phyloP scores from a whole-genome alignment of 64 coral and sea anemone species.

The Porites australiensis region DNA sequence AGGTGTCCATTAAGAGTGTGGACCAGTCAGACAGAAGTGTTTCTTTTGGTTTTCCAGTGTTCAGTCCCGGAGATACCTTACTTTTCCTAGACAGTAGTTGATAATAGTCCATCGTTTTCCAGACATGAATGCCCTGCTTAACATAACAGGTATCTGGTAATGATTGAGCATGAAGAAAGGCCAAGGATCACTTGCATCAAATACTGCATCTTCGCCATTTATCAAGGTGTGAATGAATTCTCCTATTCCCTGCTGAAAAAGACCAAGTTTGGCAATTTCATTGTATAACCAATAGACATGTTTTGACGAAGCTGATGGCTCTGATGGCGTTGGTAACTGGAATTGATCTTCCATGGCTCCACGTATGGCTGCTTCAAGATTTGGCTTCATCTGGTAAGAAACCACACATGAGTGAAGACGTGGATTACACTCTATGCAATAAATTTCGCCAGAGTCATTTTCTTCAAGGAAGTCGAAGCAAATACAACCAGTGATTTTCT shows the following conservation, averaged over 20 bases:
- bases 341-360: conserved; percentile 38
- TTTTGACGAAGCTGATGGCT: conserved; percentile 29
- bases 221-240: conserved; percentile 5
- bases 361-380: conserved; percentile 45
- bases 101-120: conserved; percentile 31
- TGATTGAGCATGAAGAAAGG: conserved; percentile 65
- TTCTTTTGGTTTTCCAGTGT: too few species aligned
- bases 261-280: conserved; percentile 49
- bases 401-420: conserved; percentile 48
- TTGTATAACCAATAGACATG: conserved; percentile 69
- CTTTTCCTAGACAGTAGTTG: conserved; percentile 35
- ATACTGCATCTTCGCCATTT: conserved; percentile 61
- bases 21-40: too few species aligned
- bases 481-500: conserved; percentile 55
- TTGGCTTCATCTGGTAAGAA: conserved; percentile 32
- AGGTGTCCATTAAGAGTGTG: too few species aligned
- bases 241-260: conserved; percentile 22
- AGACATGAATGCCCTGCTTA: conserved; percentile 11
- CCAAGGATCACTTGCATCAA: conserved; percentile 55
- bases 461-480: conserved; percentile 71
- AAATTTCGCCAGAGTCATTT: conserved; percentile 23
- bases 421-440: conserved; percentile 79
- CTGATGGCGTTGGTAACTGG: conserved; percentile 1
- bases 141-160: conserved; percentile 26
- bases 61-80: not conserved